Base-by-base conservation (phyloP, 2,113 vertebrate genomes). In the Erinaceus europaeus region DNA sequence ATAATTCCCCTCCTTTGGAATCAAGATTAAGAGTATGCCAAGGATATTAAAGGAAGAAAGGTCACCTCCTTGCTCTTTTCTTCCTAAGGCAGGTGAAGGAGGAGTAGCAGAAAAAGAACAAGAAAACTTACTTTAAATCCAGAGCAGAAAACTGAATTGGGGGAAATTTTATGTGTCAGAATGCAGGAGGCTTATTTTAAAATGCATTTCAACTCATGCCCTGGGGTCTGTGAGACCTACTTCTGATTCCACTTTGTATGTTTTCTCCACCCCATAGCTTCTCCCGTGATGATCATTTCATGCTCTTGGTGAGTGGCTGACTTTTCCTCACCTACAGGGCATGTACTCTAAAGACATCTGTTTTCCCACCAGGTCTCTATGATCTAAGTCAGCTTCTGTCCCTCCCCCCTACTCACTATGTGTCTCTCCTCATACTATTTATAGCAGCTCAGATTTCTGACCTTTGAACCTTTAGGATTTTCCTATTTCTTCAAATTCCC, bases 141-240 rank as follows among this genome's bases (percentile, higher is more conserved):
- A 92, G 82, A 94, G 76, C 78, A 94, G 82, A 95, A 94, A 91
- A 83, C 32, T 84, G 77, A 94, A 94, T 88, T 85, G 71, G 94
- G 90, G 75, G 89, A 93, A 94, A 94, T 89, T 93, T 93, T 84
- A 95, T 90, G 72, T 65, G 73, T 91, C 77, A 91, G 59, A 85
- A 88, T 77, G 87, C 76, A 81, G 83, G 93, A 95, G 86, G 32
- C 25, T 73, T 90, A 78, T 76, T 61, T 38, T 2, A 77, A 84
- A 89, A 74, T 36, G 46, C 53, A 50, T 84, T 71, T 76, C 32
- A 62, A 53, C 25, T 57, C 57, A 59, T 64, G 36, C 55, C 48
- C 55, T 72, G 2, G 15, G 18, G 21, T 17, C 38, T 75, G 36
- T 52, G 14, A 27, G 42, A 64, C 50, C 50, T 29, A 52, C 25